Evolutionary conservation across 2,113 vertebrate species (phyloP).

Genomic region (Lichenostomus cassidix): DNA sequence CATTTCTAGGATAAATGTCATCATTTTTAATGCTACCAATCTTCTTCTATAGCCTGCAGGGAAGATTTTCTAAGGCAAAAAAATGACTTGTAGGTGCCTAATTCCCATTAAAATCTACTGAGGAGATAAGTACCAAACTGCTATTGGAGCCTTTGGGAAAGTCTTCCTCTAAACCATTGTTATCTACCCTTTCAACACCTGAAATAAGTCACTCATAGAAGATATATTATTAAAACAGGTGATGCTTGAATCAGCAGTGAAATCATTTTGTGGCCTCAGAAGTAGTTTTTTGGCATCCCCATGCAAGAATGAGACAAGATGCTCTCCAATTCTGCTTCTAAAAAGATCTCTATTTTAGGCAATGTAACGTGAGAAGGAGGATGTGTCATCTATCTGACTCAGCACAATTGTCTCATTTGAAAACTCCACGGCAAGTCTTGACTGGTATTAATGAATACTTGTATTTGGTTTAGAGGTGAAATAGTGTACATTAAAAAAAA

Average conservation of each 20-base stretch:
- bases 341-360: slow-evolving; percentile 29
- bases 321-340: neutral
- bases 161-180: neutral
- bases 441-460: neutral
- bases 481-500: neutral
- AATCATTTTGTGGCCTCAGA: neutral
- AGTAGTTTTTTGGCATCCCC: neutral
- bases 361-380: slow-evolving; percentile 4
- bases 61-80: slow-evolving; percentile 45
- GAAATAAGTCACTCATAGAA: neutral
- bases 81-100: slow-evolving; percentile 47
- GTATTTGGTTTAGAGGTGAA: slow-evolving; percentile 14
- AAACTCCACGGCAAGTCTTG: neutral
- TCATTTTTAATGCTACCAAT: slow-evolving; percentile 63
- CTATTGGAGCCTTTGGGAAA: neutral
- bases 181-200: neutral
- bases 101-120: slow-evolving; percentile 50
- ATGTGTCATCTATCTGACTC: slow-evolving; percentile 41
- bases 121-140: slow-evolving; percentile 12
- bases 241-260: neutral
- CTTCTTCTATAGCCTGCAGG: slow-evolving; percentile 39
- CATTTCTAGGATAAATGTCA: slow-evolving; percentile 65
- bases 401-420: slow-evolving; percentile 38
- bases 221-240: slow-evolving; percentile 1
- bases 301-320: neutral